Base-by-base conservation (phyloP, 2,888 invertebrate genomes). In the Brenthis hecate region DNA sequence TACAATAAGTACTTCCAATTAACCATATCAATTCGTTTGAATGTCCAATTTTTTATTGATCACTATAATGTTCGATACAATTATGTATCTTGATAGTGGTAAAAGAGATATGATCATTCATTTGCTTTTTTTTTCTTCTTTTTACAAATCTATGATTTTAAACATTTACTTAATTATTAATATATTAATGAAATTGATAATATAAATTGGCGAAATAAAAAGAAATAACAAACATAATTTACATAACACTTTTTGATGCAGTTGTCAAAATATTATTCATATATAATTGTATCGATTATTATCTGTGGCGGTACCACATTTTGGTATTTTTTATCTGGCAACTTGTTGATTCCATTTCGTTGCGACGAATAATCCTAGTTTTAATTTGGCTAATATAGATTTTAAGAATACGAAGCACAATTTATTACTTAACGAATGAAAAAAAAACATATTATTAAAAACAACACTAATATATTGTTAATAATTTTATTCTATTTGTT, bases 401-500 rank as follows among this genome's bases (percentile, higher is more conserved):
- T 81, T 82, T 81, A 91, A 90, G 89, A 86, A 81, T 83, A 77
- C 70, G 72, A 75, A 90, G 91, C 92, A 92, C 92, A 92, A 91
- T 89, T 89, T 87, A 88, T 90, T 87, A 87, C 84, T 81, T 78
- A 77, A 77, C 74, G 74, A 78, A 78, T 75, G 75, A 69, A 76
- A 78, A 75, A 28, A 73, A 74, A 77, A 75, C 74, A 77, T 79
- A 83, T 79, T 78, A 28, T 28, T 28, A 28, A 84, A 86, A 84
- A 83, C 81, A 85, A 85, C 82, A 89, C 87, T 91, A 91, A 90
- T 91, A 89, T 91, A 91, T 91, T 91, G 91, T 92, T 92, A 91
- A 86, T 91, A 89, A 91, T 91, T 82, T 91, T 89, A 90, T 89
- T 85, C 76, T 84, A 83, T 84, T 87, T 84, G 84, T 89, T 88